phyloP scores from a whole-genome alignment of 2,888 invertebrate species.

The Heteropelma amictum region DNA sequence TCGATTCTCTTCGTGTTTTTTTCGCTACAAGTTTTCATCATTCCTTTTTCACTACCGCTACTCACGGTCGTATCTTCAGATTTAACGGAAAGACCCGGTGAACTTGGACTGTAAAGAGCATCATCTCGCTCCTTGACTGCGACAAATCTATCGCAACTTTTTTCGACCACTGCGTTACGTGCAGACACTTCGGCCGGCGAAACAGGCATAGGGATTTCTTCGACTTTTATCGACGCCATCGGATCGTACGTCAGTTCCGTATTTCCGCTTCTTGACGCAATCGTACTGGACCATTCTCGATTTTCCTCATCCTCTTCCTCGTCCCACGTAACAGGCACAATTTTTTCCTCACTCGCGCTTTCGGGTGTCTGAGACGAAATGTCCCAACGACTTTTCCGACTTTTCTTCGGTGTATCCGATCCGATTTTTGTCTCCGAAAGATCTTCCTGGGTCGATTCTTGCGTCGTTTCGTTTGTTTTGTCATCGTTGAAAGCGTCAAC shows the following conservation, averaged over 20 bases:
- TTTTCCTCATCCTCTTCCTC: constrained; percentile 58
- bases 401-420: constrained; percentile 44
- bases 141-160: constrained; percentile 37
- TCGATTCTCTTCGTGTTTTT: constrained; percentile 4
- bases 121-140: constrained; percentile 55
- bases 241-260: background rate
- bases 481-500: background rate
- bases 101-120: constrained; percentile 71
- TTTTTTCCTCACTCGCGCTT: constrained; percentile 65
- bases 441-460: background rate
- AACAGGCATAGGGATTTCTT: constrained; percentile 19
- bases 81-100: constrained; percentile 70
- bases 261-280: constrained; percentile 3
- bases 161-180: constrained; percentile 54
- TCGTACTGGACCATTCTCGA: constrained; percentile 10
- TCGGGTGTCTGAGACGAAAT: constrained; percentile 65
- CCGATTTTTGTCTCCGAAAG: constrained; percentile 20
- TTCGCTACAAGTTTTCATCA: background rate
- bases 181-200: constrained; percentile 19
- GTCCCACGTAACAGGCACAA: constrained; percentile 66
- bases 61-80: constrained; percentile 62
- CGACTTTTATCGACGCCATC: constrained; percentile 34
- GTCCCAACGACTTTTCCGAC: constrained; percentile 72
- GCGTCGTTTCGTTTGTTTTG: background rate
- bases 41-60: constrained; percentile 2